Conservation (phyloP, 2,888 invertebrate genomes). For the Herminia tarsipennalis region DNA sequence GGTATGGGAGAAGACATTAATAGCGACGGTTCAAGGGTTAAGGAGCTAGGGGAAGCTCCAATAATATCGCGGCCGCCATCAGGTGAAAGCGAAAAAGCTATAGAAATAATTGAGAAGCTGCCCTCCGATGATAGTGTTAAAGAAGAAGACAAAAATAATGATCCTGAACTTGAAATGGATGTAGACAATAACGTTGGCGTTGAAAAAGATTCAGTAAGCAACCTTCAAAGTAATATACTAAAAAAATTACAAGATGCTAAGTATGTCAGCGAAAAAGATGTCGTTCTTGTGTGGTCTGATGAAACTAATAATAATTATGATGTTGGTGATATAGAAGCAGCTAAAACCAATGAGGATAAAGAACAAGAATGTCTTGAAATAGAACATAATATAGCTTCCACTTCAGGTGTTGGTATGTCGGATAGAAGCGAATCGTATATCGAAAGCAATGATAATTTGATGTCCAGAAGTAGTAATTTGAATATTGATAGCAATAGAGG, state of each 20-base stretch:
- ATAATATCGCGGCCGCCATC: conserved; percentile 56
- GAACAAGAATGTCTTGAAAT: conserved; percentile 18
- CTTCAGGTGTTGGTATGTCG: conserved; percentile 55
- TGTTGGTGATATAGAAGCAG: conserved; percentile 37
- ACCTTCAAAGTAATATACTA: conserved; percentile 53
- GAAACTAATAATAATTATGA: conserved; percentile 46
- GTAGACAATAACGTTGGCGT: conserved; percentile 25
- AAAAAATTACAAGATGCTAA: conserved; percentile 63
- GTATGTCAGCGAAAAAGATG: conserved; percentile 61
- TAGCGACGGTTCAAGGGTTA: conserved; percentile 71
- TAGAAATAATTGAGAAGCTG: conserved; percentile 23
- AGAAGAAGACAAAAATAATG: conserved; percentile 8
- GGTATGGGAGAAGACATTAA: conserved; percentile 66
- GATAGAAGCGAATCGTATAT: conserved; percentile 65
- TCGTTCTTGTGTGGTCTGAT: conserved; percentile 65
- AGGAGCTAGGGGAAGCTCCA: conserved; percentile 68
- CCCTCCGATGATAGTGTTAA: not conserved
- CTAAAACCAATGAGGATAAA: conserved; percentile 27
- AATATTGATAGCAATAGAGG: conserved; percentile 76
- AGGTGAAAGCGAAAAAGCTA: conserved; percentile 40
- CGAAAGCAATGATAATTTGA: conserved; percentile 65
- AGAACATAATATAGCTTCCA: conserved; percentile 36
- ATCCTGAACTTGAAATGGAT: not conserved
- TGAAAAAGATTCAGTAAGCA: conserved; percentile 49
- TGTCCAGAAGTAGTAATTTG: conserved; percentile 61